Conservation (phyloP, 1,140 invertebrate species). For the Solenopsis invicta region DNA sequence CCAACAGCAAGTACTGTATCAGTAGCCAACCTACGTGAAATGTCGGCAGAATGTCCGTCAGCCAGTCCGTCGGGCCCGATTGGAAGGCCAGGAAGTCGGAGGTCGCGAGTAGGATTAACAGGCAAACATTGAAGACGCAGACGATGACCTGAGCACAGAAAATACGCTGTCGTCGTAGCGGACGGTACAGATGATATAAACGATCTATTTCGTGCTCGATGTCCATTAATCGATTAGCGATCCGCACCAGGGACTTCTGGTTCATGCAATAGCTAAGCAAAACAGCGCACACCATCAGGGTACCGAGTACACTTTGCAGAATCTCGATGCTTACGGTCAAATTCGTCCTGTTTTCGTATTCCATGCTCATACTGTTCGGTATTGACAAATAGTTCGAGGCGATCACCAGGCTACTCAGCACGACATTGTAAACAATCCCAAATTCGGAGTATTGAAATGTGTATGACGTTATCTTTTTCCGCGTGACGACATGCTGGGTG, state of each 20-base stretch:
- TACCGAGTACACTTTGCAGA: conserved; percentile 1
- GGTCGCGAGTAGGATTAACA: not conserved
- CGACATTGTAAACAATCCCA: conserved; percentile 60
- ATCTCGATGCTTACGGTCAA: conserved; percentile 42
- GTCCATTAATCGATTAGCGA: conserved; percentile 45
- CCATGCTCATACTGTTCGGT: not conserved
- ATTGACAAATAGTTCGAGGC: conserved; percentile 11
- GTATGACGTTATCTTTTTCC: not conserved
- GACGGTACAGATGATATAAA: not conserved
- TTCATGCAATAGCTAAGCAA: conserved; percentile 40
- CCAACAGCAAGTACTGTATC: conserved; percentile 65
- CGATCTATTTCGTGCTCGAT: not conserved
- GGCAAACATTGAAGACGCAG: not conserved
- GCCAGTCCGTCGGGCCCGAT: not conserved
- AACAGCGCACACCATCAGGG: not conserved
- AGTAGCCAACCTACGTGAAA: conserved; percentile 21
- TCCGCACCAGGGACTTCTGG: conserved; percentile 19
- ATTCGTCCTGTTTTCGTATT: conserved; percentile 22
- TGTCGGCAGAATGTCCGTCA: not conserved
- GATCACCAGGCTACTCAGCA: conserved; percentile 11
- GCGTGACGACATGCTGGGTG: not conserved
- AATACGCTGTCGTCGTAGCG: not conserved
- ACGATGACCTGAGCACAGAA: not conserved
- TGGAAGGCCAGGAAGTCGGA: not conserved
- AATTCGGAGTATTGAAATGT: conserved; percentile 28